Percentiles rank a stretch among this genome's conserved stretches.
Evolutionary conservation across 1,140 invertebrate species (phyloP).

Genomic region (Ganaspis sp.): DNA sequence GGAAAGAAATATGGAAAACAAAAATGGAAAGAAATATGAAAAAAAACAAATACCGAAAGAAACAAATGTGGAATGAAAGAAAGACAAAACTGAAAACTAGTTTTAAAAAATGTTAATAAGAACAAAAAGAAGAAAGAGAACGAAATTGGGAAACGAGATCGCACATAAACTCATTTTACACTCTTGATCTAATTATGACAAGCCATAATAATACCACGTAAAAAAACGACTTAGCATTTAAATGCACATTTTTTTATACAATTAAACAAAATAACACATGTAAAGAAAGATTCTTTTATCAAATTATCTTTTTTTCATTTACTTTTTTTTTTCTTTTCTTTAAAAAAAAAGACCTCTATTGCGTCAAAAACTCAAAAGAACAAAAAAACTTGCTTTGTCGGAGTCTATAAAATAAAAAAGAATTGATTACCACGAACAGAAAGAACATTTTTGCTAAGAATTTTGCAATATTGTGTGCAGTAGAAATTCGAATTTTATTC

Average conservation of each 20-base stretch:
- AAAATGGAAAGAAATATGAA: no score
- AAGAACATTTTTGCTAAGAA: neutral
- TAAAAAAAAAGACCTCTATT: neutral
- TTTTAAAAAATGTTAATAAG: neutral
- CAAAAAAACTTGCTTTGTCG: no score
- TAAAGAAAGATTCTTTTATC: neutral
- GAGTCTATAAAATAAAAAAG: neutral
- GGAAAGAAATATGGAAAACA: no score
- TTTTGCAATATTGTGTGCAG: conserved; percentile 44
- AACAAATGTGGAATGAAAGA: no score
- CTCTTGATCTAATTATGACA: conserved; percentile 10
- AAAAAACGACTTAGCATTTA: conserved; percentile 37
- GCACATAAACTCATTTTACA: neutral
- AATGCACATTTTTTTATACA: conserved; percentile 1
- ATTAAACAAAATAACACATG: neutral
- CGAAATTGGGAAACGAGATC: neutral
- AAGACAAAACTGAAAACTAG: no score
- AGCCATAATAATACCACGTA: conserved; percentile 19
- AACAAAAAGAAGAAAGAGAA: neutral
- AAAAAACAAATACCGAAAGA: no score
- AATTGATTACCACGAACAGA: neutral
- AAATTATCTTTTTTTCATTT: neutral
- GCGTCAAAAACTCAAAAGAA: no score
- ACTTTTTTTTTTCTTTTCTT: neutral
- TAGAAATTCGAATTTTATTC: conserved; percentile 64